Conservation (phyloP, 2,113 vertebrate species). For the Meriones unguiculatus region DNA sequence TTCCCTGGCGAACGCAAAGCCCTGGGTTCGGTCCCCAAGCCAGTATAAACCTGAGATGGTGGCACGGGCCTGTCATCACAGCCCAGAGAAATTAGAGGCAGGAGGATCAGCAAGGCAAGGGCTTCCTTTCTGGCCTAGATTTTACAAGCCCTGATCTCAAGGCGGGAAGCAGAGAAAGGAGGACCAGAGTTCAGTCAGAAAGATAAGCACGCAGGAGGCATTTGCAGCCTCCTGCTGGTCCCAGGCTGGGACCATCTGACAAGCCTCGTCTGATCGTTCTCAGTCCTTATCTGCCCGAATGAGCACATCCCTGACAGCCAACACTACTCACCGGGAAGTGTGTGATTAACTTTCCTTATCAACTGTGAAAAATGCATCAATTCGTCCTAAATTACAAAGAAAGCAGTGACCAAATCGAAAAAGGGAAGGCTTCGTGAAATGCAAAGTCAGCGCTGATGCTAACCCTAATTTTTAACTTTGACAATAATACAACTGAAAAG, state of each 20-base stretch:
- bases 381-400: slow-evolving; percentile 43
- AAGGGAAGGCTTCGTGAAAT: neutral
- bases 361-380: neutral
- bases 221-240: neutral
- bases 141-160: neutral
- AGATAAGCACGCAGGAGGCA: neutral
- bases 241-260: neutral
- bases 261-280: neutral
- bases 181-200: neutral
- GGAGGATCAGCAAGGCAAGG: neutral
- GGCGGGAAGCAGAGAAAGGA: neutral
- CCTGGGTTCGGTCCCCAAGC: neutral
- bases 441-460: neutral
- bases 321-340: neutral
- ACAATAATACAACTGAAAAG: neutral
- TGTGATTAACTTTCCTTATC: neutral
- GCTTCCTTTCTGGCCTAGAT: neutral
- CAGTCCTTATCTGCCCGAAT: neutral
- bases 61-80: neutral
- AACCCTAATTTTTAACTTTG: neutral
- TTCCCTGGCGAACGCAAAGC: neutral
- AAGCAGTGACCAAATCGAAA: neutral
- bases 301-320: neutral
- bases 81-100: neutral
- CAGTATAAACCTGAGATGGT: neutral